Evolutionary conservation across 2,888 invertebrate genomes (phyloP).

Genomic region (Saturnia pavonia): DNA sequence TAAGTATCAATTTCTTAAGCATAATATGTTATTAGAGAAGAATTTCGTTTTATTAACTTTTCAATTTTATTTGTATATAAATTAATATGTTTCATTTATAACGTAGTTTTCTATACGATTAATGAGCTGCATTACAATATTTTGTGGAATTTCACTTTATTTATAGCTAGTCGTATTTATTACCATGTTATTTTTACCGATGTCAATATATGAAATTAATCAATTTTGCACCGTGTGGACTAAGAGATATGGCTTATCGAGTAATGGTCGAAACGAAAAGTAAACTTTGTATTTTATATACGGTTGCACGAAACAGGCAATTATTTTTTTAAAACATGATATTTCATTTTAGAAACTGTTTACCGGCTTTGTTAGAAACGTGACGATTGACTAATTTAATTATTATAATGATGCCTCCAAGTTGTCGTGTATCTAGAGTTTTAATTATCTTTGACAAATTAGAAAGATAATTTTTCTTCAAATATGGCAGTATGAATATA

Average conservation of each 20-base stretch:
- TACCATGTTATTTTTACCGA: neutral
- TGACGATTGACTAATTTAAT: constrained; percentile 52
- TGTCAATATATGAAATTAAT: constrained; percentile 24
- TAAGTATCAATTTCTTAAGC: neutral
- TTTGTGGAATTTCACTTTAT: constrained; percentile 46
- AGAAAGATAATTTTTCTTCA: constrained; percentile 17
- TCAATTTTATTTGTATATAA: constrained; percentile 20
- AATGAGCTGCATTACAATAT: constrained; percentile 48
- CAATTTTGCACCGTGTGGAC: neutral
- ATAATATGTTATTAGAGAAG: neutral
- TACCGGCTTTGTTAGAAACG: constrained; percentile 42
- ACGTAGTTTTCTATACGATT: constrained; percentile 44
- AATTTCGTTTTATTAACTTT: constrained; percentile 3
- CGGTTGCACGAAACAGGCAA: constrained; percentile 25
- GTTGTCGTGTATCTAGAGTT: constrained; percentile 30
- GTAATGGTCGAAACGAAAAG: neutral
- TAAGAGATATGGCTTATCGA: neutral
- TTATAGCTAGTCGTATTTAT: constrained; percentile 34
- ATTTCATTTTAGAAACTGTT: constrained; percentile 45
- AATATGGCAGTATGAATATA: neutral
- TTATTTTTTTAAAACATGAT: constrained; percentile 48
- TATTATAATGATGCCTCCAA: constrained; percentile 39
- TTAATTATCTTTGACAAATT: constrained; percentile 41
- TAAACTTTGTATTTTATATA: neutral
- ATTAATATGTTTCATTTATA: constrained; percentile 17